Evolutionary conservation across 2,888 invertebrate genomes (phyloP).

Genomic region (Drosophila niveifrons): DNA sequence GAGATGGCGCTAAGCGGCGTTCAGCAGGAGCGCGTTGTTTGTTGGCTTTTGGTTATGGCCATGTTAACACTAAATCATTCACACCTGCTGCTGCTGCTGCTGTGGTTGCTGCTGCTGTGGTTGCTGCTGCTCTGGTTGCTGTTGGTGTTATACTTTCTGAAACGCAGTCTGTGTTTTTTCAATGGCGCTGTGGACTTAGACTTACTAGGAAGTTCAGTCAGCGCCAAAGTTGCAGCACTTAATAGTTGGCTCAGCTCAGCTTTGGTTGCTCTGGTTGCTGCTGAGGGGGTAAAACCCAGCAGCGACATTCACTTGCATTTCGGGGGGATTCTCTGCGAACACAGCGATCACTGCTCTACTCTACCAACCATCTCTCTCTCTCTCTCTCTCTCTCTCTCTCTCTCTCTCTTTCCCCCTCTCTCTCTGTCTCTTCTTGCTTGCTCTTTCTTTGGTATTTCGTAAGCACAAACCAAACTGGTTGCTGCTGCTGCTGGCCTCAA

Average conservation of each 20-base stretch:
- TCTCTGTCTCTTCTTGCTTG: constrained; percentile 21
- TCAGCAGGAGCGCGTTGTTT: constrained; percentile 49
- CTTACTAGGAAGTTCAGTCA: constrained; percentile 68
- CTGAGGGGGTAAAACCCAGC: constrained; percentile 46
- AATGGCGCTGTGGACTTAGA: constrained; percentile 33
- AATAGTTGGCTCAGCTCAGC: constrained; percentile 1
- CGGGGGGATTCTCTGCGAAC: constrained; percentile 64
- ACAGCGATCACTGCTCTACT: constrained; percentile 23
- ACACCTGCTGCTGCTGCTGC: constrained; percentile 59
- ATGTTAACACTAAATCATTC: constrained; percentile 79
- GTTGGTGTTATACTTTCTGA: constrained; percentile 56
- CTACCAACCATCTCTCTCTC: constrained; percentile 5
- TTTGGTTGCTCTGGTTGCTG: constrained; percentile 13
- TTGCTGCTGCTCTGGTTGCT: constrained; percentile 13
- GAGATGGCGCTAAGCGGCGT: neutral
- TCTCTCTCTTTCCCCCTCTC: constrained; percentile 11
- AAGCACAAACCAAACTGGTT: constrained; percentile 75
- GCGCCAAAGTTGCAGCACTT: constrained; percentile 35
- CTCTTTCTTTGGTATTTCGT: constrained; percentile 68
- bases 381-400: constrained; percentile 4
- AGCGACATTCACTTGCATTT: constrained; percentile 77
- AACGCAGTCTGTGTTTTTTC: constrained; percentile 31
- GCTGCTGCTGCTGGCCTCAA: constrained; percentile 72
- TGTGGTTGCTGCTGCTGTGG: constrained; percentile 18
- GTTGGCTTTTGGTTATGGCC: constrained; percentile 67